phyloP scores from a whole-genome alignment of 2,113 vertebrate genomes.

The Artemisiospiza belli region DNA sequence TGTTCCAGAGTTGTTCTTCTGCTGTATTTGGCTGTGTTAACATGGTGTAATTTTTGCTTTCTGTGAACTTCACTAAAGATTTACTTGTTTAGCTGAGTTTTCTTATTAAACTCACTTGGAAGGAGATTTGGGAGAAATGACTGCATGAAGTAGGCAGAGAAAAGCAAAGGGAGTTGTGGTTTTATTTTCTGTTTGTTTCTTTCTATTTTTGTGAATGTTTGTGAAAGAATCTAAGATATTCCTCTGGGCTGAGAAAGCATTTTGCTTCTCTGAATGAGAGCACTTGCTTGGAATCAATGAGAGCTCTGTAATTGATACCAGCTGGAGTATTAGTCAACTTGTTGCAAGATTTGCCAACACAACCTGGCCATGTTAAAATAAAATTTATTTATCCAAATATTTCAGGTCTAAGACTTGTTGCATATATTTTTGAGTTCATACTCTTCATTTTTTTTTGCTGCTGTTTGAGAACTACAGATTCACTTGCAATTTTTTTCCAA shows the following conservation, averaged over 20 bases:
- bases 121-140: background rate
- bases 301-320: background rate
- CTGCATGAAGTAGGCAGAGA: background rate
- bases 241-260: background rate
- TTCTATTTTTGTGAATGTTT: background rate
- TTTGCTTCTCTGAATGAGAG: background rate
- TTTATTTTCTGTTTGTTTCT: background rate
- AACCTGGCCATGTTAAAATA: background rate
- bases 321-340: background rate
- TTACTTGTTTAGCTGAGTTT: background rate
- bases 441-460: background rate
- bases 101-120: background rate
- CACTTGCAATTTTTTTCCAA: background rate
- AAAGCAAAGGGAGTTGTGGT: background rate
- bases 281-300: background rate
- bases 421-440: background rate
- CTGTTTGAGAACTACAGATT: background rate
- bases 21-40: background rate
- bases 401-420: background rate
- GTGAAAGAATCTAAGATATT: background rate
- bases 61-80: background rate
- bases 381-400: background rate
- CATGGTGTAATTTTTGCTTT: background rate
- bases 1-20: background rate
- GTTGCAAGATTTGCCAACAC: background rate